phyloP scores from a whole-genome alignment of 1,140 invertebrate species.

The fruit fly (Drosophila melanogaster) region Release_6_plus_ISO1_MT NT_033777.3:23207501-23208000 shows the following conservation, averaged over 20 bases:
- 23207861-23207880: not conserved
- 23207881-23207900: not conserved
- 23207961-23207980: not conserved
- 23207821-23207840: not conserved
- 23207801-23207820: not conserved
- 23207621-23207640: not conserved
- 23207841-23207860: not conserved
- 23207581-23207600: too few species aligned
- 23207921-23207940: not conserved
- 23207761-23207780: too few species aligned
- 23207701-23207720: too few species aligned
- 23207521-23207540: constrained; percentile 26
- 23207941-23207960: not conserved
- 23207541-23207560: not conserved
- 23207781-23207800: too few species aligned
- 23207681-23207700: not conserved
- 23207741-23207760: too few species aligned
- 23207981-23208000: not conserved
- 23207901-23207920: not conserved
- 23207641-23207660: not conserved
- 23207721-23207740: too few species aligned
- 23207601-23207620: too few species aligned
- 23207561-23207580: constrained; percentile 7
- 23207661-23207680: not conserved
- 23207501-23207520: not conserved